Evolutionary conservation across 2,888 invertebrate genomes (phyloP).

Genomic region (Anodontia alba): DNA sequence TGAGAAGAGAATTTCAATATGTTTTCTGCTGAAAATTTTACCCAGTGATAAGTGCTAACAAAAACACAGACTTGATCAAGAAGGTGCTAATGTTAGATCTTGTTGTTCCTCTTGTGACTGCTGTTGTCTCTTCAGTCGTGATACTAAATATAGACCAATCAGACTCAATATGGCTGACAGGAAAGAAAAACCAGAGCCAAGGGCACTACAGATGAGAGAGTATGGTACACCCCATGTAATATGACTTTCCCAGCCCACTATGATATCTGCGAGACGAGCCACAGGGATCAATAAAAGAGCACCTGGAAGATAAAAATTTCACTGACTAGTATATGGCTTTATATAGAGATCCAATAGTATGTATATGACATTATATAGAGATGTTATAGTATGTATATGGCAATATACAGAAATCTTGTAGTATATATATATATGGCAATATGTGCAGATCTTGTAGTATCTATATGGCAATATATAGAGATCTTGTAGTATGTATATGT

Average conservation of each 20-base stretch:
- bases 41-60: no score
- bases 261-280: slow-evolving; percentile 43
- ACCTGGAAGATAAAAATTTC: slow-evolving; percentile 45
- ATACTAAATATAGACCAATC: slow-evolving; percentile 44
- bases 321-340: no score
- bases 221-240: slow-evolving; percentile 47
- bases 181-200: slow-evolving; percentile 31
- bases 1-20: no score
- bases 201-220: slow-evolving; percentile 47
- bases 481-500: no score
- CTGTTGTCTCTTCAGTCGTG: slow-evolving; percentile 36
- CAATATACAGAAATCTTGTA: no score
- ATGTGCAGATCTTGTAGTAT: no score
- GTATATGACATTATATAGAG: no score
- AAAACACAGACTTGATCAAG: background rate
- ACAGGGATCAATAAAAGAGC: slow-evolving; percentile 51
- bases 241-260: slow-evolving; percentile 49
- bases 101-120: slow-evolving; percentile 39
- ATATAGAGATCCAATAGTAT: no score
- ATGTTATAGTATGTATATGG: no score
- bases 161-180: slow-evolving; percentile 25
- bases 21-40: no score
- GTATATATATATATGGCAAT: no score
- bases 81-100: slow-evolving; percentile 31
- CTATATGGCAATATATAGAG: no score